phyloP scores from a whole-genome alignment of 2,888 invertebrate species.

The Metopia argyrocephala region DNA sequence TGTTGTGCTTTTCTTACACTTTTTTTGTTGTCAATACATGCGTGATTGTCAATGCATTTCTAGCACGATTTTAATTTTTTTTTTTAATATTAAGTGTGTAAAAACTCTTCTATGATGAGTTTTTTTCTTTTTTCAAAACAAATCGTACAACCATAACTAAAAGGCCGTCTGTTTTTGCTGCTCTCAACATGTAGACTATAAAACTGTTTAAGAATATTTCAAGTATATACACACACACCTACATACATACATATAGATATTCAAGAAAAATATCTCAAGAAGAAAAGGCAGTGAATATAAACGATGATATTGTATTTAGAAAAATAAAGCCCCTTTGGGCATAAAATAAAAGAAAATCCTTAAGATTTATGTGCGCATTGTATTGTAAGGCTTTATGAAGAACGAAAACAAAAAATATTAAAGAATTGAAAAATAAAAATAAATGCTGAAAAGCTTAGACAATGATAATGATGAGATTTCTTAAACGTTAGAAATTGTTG shows the following conservation, averaged over 20 bases:
- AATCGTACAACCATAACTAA: too few relatives aligned
- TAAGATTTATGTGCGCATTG: slow-evolving; percentile 53
- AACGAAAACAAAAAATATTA: neutral
- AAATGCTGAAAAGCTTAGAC: neutral
- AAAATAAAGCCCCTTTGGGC: slow-evolving; percentile 51
- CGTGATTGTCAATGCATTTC: neutral
- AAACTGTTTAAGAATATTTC: neutral
- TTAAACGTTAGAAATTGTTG: neutral
- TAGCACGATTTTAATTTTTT: neutral
- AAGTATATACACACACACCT: neutral
- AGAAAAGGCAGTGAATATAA: neutral
- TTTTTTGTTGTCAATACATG: neutral
- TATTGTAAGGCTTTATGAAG: slow-evolving; percentile 8
- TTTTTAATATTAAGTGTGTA: neutral
- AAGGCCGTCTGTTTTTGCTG: too few relatives aligned
- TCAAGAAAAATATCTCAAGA: neutral
- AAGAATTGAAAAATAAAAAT: too few relatives aligned
- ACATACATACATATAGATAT: neutral
- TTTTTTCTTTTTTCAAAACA: too few relatives aligned
- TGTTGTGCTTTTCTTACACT: neutral
- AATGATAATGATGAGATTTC: neutral
- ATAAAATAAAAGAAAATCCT: slow-evolving; percentile 47
- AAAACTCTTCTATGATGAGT: too few relatives aligned
- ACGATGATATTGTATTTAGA: neutral
- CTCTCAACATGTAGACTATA: neutral